These are phyloP conservation scores for Phyllopteryx taeniolatus DNA, from an alignment of 2,113 vertebrate species.

Conservation along the genomic window DNA sequence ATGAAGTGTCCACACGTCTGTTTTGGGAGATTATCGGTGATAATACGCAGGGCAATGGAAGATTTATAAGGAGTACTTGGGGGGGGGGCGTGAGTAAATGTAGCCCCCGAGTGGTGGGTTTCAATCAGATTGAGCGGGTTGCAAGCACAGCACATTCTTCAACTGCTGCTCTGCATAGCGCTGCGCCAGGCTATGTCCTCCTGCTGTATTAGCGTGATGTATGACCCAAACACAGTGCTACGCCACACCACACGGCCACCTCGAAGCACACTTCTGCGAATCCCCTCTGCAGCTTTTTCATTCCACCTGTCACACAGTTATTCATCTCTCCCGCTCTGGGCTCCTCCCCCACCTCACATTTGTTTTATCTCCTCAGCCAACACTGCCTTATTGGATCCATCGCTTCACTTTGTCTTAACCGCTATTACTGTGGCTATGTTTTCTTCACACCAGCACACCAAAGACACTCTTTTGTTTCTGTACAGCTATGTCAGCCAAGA, in stretches of 20 bases:
- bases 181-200: slow-evolving; percentile 66
- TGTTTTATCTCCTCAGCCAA: slow-evolving; percentile 60
- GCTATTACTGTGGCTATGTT: slow-evolving; percentile 37
- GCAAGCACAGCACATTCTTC: slow-evolving; percentile 72
- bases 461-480: slow-evolving; percentile 4
- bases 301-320: slow-evolving; percentile 68
- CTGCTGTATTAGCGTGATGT: slow-evolving; percentile 73
- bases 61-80: slow-evolving; percentile 54
- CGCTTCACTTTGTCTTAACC: slow-evolving; percentile 51
- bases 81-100: slow-evolving; percentile 57
- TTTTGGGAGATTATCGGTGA: slow-evolving; percentile 48
- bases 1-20: slow-evolving; percentile 44
- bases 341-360: slow-evolving; percentile 45
- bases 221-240: slow-evolving; percentile 60
- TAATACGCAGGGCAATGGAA: slow-evolving; percentile 40
- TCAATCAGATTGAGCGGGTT: slow-evolving; percentile 69
- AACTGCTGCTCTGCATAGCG: slow-evolving; percentile 71
- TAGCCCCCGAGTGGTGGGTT: slow-evolving; percentile 56
- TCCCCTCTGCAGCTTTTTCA: slow-evolving; percentile 61
- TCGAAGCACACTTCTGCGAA: slow-evolving; percentile 53
- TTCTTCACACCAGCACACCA: slow-evolving; percentile 23
- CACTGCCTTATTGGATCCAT: slow-evolving; percentile 59
- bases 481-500: slow-evolving; percentile 4
- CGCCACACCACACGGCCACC: slow-evolving; percentile 48
- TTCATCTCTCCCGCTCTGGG: slow-evolving; percentile 58